phyloP scores from a whole-genome alignment of 1,140 invertebrate species.

The Pinna nobilis region DNA sequence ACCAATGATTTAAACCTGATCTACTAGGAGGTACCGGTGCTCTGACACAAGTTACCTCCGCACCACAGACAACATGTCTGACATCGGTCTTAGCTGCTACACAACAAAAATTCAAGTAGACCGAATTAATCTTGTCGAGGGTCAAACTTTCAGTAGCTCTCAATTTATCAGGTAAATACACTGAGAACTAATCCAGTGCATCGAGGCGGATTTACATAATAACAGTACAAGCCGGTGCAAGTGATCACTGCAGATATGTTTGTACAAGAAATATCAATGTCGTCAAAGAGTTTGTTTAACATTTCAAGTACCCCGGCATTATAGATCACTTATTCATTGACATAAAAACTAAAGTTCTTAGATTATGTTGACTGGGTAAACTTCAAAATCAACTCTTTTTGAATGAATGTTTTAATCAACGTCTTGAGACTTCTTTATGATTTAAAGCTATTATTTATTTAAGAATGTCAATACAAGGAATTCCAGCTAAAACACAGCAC shows the following conservation, averaged over 20 bases:
- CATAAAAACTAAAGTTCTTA: constrained; percentile 3
- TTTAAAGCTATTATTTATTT: constrained; percentile 1
- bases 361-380: no score
- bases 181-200: not conserved
- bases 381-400: constrained; percentile 5
- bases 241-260: constrained; percentile 4
- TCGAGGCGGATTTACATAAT: not conserved
- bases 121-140: no score
- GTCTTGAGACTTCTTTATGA: not conserved
- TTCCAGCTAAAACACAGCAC: not conserved
- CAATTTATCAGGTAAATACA: not conserved
- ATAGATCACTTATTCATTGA: not conserved
- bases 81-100: no score
- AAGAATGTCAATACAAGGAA: not conserved
- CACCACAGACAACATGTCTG: no score
- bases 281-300: constrained; percentile 22
- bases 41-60: no score
- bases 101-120: no score
- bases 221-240: not conserved
- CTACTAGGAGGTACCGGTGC: no score
- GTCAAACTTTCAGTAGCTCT: not conserved
- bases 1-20: no score
- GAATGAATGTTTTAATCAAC: not conserved
- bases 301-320: constrained; percentile 5
- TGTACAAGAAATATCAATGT: constrained; percentile 15